Evolutionary conservation across 2,113 vertebrate species (phyloP).

Genomic region (Phylloscopus trochiloides): DNA sequence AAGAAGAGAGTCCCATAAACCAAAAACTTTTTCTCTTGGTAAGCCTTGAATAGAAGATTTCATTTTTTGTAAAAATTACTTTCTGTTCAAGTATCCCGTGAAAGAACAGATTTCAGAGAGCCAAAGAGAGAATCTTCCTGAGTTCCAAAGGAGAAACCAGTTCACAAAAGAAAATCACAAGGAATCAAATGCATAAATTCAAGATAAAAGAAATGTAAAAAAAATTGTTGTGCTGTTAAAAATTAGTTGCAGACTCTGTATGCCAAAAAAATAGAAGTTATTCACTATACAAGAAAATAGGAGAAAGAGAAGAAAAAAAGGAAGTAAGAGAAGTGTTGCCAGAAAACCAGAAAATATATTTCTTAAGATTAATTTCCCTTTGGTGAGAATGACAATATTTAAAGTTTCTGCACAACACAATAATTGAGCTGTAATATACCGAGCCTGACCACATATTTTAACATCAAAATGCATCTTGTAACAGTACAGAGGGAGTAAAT

Average conservation of each 20-base stretch:
- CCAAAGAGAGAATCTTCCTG: neutral
- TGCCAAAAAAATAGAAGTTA: neutral
- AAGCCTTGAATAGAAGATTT: neutral
- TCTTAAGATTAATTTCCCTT: neutral
- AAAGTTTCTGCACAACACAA: neutral
- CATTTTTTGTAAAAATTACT: neutral
- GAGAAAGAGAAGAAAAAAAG: neutral
- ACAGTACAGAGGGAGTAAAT: neutral
- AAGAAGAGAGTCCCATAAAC: neutral
- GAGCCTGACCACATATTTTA: neutral
- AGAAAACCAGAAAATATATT: neutral
- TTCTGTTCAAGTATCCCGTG: neutral
- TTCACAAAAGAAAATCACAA: neutral
- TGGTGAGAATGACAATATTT: neutral
- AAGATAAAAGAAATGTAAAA: neutral
- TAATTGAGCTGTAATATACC: neutral
- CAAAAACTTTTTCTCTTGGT: neutral
- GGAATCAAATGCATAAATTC: neutral
- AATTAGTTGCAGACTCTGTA: neutral
- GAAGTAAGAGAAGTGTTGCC: neutral
- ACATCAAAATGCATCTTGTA: neutral
- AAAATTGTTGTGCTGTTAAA: neutral
- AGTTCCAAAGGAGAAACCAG: neutral
- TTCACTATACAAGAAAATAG: neutral
- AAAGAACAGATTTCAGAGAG: neutral